These are phyloP conservation scores for Porites rus DNA, from an alignment of 92 coral and sea anemone genomes.

Conservation along the genomic window DNA sequence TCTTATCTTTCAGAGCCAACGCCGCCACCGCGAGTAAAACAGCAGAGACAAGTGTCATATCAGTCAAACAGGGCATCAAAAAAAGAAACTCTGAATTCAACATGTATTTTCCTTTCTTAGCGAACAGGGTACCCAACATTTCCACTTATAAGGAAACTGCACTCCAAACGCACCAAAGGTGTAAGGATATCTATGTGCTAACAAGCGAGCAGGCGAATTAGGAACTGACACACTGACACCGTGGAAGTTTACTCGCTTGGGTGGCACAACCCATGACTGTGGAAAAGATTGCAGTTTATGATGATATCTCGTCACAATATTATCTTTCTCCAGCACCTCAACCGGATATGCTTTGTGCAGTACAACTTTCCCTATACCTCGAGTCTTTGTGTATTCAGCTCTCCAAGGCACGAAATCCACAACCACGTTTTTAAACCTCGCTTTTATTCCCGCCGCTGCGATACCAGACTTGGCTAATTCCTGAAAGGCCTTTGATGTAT, in stretches of 20 bases:
- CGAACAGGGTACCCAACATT: slow-evolving; percentile 90
- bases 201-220: slow-evolving; percentile 52
- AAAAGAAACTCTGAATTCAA: neutral
- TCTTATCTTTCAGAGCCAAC: too few relatives aligned
- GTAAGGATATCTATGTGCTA: slow-evolving; percentile 75
- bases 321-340: slow-evolving; percentile 50
- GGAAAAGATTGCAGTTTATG: slow-evolving; percentile 73
- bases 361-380: slow-evolving; percentile 53
- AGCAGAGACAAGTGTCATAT: too few relatives aligned
- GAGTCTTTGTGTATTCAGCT: slow-evolving; percentile 32
- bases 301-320: slow-evolving; percentile 48
- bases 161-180: slow-evolving; percentile 60
- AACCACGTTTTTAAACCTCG: slow-evolving; percentile 53
- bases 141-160: slow-evolving; percentile 90
- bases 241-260: slow-evolving; percentile 61
- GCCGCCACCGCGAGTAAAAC: too few relatives aligned
- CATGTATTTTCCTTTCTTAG: slow-evolving; percentile 41
- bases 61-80: too few relatives aligned
- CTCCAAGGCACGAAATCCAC: slow-evolving; percentile 86
- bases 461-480: slow-evolving; percentile 72
- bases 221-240: slow-evolving; percentile 80
- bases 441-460: slow-evolving; percentile 67
- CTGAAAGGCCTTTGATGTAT: slow-evolving; percentile 46
- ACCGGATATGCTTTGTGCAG: slow-evolving; percentile 75
- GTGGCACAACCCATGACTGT: slow-evolving; percentile 73